These are phyloP conservation scores for Phycodurus eques DNA, from an alignment of 2,113 vertebrate species.

Conservation along the genomic window DNA sequence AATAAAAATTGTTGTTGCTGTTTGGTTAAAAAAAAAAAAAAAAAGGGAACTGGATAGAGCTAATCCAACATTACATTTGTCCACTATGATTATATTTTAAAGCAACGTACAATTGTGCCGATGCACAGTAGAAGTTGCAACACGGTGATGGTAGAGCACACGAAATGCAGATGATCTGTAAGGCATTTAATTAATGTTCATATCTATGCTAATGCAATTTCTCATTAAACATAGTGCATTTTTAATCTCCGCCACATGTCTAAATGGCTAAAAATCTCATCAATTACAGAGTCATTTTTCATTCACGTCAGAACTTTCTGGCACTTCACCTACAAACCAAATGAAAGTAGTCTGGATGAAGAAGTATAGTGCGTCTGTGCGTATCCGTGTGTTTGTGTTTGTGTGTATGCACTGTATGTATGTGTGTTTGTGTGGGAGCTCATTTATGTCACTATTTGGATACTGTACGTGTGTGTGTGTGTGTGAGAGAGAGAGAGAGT, in stretches of 20 bases:
- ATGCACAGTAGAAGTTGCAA: conserved; percentile 6
- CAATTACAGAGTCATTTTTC: conserved; percentile 66
- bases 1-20: background rate
- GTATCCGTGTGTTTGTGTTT: conserved; percentile 16
- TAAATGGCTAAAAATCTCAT: conserved; percentile 66
- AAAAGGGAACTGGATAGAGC: background rate
- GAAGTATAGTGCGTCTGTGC: conserved; percentile 6
- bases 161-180: conserved; percentile 11
- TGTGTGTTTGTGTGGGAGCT: background rate
- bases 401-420: conserved; percentile 12
- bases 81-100: background rate
- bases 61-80: background rate
- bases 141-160: conserved; percentile 3
- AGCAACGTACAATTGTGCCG: background rate
- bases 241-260: conserved; percentile 73
- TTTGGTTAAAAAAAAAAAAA: background rate
- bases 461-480: conserved; percentile 1
- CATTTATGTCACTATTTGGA: background rate
- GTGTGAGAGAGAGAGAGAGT: conserved; percentile 4
- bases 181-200: conserved; percentile 27
- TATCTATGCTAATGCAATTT: conserved; percentile 46
- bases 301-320: conserved; percentile 43
- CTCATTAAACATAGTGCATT: conserved; percentile 73
- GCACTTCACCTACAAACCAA: conserved; percentile 30
- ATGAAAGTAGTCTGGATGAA: conserved; percentile 46